phyloP scores from a whole-genome alignment of 1,140 invertebrate species.

The Brachionus rotundiformis region DNA sequence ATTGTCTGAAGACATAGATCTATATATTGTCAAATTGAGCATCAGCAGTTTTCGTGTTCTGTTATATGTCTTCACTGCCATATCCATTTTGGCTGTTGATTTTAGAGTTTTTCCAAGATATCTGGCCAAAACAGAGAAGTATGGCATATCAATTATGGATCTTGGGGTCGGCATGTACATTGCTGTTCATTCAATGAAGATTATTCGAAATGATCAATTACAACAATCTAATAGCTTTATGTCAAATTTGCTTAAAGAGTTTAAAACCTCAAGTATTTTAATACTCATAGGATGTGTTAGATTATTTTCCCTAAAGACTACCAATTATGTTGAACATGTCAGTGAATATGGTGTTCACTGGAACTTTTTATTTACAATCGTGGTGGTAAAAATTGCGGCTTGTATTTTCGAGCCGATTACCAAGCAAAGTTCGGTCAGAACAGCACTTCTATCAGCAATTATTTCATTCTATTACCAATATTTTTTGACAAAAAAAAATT shows the following conservation, averaged over 20 bases:
- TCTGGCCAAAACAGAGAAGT: constrained; percentile 57
- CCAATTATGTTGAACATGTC: constrained; percentile 80
- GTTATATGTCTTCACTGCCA: constrained; percentile 66
- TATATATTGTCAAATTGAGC: constrained; percentile 1
- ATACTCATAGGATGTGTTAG: constrained; percentile 72
- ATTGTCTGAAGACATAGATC: neutral
- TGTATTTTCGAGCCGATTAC: constrained; percentile 47
- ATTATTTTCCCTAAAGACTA: constrained; percentile 63
- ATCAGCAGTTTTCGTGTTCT: constrained; percentile 21
- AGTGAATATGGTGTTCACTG: constrained; percentile 91
- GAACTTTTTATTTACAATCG: constrained; percentile 88
- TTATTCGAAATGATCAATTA: constrained; percentile 13
- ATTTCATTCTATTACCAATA: constrained; percentile 73
- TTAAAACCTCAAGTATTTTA: constrained; percentile 54
- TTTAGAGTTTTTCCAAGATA: constrained; percentile 80
- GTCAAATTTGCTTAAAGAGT: neutral
- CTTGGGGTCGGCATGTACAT: constrained; percentile 48
- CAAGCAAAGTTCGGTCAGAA: constrained; percentile 53
- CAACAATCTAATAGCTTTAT: neutral
- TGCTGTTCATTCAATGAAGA: constrained; percentile 32
- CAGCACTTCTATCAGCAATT: constrained; percentile 60
- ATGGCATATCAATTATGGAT: constrained; percentile 41
- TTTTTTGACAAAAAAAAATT: constrained; percentile 67
- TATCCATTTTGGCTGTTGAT: constrained; percentile 88
- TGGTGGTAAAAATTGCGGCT: constrained; percentile 10